These are phyloP conservation scores for Bubo blakistoni DNA, from an alignment of 2,113 vertebrate species.

Conservation along the genomic window DNA sequence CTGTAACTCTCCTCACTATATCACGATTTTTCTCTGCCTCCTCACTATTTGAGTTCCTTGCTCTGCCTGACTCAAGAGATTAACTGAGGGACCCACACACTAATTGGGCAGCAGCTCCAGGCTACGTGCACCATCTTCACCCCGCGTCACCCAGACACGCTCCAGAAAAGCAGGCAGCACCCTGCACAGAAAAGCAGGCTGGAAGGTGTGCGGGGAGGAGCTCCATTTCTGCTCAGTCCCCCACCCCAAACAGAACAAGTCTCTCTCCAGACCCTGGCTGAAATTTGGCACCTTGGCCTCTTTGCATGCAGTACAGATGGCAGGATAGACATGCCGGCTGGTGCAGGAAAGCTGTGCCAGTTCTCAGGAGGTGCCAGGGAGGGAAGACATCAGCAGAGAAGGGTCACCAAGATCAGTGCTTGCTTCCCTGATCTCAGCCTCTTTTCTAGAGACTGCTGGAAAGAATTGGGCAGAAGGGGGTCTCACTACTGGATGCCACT, in stretches of 20 bases:
- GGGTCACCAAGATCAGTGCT: not conserved
- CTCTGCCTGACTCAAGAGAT: not conserved
- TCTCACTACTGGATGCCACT: not conserved
- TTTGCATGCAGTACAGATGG: slow-evolving; percentile 14
- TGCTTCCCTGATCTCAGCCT: not conserved
- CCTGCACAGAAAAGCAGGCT: accelerated
- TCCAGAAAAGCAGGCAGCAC: not conserved
- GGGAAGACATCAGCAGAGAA: not conserved
- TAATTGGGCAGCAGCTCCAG: not conserved
- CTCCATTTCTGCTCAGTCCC: not conserved
- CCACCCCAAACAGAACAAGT: not conserved
- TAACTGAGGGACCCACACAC: not conserved
- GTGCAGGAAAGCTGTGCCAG: slow-evolving; percentile 7
- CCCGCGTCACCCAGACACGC: accelerated
- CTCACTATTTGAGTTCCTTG: not conserved
- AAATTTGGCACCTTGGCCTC: slow-evolving; percentile 8
- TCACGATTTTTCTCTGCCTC: not conserved
- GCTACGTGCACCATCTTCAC: not conserved
- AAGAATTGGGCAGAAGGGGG: not conserved
- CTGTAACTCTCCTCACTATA: not conserved
- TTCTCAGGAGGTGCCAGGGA: not conserved
- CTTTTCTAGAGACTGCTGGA: not conserved
- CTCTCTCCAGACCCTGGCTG: slow-evolving; percentile 36
- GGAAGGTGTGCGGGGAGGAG: not conserved
- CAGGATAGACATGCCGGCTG: slow-evolving; percentile 38